Evolutionary conservation across 2,113 vertebrate species (phyloP), one percentile per base, ranked within the genome.

Genomic region (Apodemus speciosus): DNA sequence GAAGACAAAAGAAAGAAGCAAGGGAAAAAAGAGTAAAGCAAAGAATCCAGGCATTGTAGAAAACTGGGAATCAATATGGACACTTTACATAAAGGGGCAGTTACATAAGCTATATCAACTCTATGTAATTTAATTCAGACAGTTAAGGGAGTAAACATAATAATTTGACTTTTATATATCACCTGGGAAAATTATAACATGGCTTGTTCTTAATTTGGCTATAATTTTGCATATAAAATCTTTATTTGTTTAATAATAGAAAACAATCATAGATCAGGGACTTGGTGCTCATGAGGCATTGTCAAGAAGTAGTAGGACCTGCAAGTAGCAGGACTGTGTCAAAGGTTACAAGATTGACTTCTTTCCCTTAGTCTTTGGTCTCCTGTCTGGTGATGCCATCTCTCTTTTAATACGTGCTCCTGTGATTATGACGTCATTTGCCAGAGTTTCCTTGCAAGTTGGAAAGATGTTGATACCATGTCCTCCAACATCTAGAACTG

Each of bases 161-260:
- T 71, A 87, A 92, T 68, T 94, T 89, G 88, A 40, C 11, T 95
- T 85, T 91, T 16, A 4, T 90, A 94, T 73, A 84, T 94, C 35
- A 66, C 8, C 16, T 77, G 58, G 46, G 62, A 90, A 88, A 91
- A 60, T 64, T 79, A 27, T 72, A 76, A 10, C 9, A 90, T 85
- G 58, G 3, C 40, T 88, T 94, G 2, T 38, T 90, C 69, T 58
- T 2, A 86, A 7, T 89, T 76, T 90, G 10, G 60, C 87, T 95
- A 72, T 0, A 87, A 91, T 84, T 94, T 10, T 60, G 35, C 51
- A 32, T 83, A 8, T 62, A 68, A 81, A 72, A 56, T 92, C 8
- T 92, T 92, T 21, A 81, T 89, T 95, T 85, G 40, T 6, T 49
- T 6, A 60, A 60, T 30, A 43, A 69, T 62, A 91, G 40, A 84